Evolutionary conservation across 2,113 vertebrate species (phyloP), one percentile per base, ranked within the genome.

Genomic region (Calypte anna): DNA sequence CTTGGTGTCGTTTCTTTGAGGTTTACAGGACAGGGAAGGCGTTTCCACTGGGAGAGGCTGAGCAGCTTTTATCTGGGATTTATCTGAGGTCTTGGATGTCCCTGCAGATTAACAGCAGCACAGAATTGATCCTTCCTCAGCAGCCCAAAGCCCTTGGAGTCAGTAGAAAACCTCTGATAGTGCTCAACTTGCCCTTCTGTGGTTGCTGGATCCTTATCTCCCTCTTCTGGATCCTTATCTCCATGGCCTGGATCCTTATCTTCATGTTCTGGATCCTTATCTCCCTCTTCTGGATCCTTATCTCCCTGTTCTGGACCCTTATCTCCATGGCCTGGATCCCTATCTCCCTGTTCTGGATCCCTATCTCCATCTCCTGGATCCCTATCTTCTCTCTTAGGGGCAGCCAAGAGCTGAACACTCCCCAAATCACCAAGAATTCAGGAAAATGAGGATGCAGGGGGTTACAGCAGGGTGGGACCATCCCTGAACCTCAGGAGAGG

Each of bases 21-120:
- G 59, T 54, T 67, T 33, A 14, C 21, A 14, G 79, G 82, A 54
- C 55, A 40, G 64, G 72, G 79, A 69, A 62, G 53, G 30, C 62
- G 61, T 30, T 94, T 9, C 53, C 0, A 0, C 38, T 72, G 84
- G 55, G 38, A 24, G 82, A 53, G 50, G 62, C 21, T 33, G 90
- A 28, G n/a, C 27, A 44, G 82, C 10, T 80, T 70, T 80, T 38
- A 46, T 15, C 51, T 33, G n/a, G 40, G 43, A 38, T 79, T 76
- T 79, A 12, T 63, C 50, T 36, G 61, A 7, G 69, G 10, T 72
- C 50, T n/a, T 1, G 0, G 70, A 14, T 58, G 46, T 66, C 70
- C 31, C 27, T n/a, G 70, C 23, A 40, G 43, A 50, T 68, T 22
- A 64, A 28, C 0, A 0, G 62, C 61, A 36, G 61, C 0, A 1